Evolutionary conservation across 2,888 invertebrate genomes (phyloP), one percentile per base, ranked within the genome.

Genomic region (Unio pictorum): DNA sequence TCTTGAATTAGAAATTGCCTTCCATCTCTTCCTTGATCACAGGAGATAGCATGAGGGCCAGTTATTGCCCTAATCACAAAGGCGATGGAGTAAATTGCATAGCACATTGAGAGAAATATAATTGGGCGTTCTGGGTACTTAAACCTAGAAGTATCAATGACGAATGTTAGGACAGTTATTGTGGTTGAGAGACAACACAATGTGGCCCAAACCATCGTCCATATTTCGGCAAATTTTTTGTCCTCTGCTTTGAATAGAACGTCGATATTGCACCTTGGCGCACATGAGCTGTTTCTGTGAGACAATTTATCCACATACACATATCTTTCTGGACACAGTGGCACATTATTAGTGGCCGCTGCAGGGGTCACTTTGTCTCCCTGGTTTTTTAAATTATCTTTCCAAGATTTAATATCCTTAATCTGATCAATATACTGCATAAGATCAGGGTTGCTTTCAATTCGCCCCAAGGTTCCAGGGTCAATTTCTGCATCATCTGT

Each of bases 181-280:
- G 85, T 74, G 6, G 90, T 90, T n/a, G 90, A 90, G 66, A 89
- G 72, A 70, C 95, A 93, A 74, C 95, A 94, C 54, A 95, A 90
- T 88, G 95, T 94, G 0, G 95, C 94, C 91, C 95, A 93, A 6
- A 94, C 93, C 45, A 93, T 93, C 91, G 94, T 94, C 93, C 95
- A 94, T 28, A 94, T 92, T 88, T 94, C 93, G 0, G 94, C 93
- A 78, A 93, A 92, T 61, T 92, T 91, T 88, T 95, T 95, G 83
- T 95, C 94, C 66, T 92, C 92, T 15, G 92, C 91, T 11, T 92
- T 92, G 88, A 94, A 94, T 81, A 93, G 92, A 1, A 94, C 94
- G 88, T 94, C 93, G 28, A 92, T 92, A 56, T 93, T 93, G 86
- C 95, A 94, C 55, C 84, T 76, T 1, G 90, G 89, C 5, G 89